Evolutionary conservation across 2,888 invertebrate species (phyloP), one percentile per base, ranked within the genome.

Genomic region (Ashinkailepas kermadecensis): DNA sequence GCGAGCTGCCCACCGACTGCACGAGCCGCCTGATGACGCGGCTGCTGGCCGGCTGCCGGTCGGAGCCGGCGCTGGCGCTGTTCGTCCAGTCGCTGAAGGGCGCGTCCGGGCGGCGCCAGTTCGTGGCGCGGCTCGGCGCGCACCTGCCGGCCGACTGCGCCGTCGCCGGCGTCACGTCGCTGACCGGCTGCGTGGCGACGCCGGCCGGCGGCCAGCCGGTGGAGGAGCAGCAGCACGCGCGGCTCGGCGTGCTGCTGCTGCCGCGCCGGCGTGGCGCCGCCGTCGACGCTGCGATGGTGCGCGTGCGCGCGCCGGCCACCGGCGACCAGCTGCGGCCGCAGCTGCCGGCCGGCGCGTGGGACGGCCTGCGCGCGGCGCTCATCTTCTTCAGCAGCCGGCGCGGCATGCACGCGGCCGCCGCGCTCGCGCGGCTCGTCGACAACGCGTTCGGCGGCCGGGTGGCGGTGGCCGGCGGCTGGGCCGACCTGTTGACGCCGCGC

Each of bases 391-490:
- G 23, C 58, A 12, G 12, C 23, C 57, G 78, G 12, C 57, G 58
- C 57, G 78, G 78, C 57, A 23, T 25, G 78, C 78, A 58, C 78
- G 21, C 57, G 11, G 78, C 78, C 4, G n/a, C n/a, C 2, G 57
- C 57, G n/a, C 4, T 78, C n/a, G 78, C 58, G 58, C 57, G 58
- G n/a, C 57, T 78, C 9, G 12, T 78, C 7, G 23, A 15, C 23
- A 10, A 8, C n/a, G n/a, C 23, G 57, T 58, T 58, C 58, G 78
- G 13, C 57, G 78, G 78, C 58, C 3, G 12, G 11, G 57, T 58
- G 78, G 78, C 78, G 78, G 54, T 78, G 78, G 78, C 78, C 78
- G 78, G 78, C 57, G 78, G 78, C 58, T 78, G 78, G 78, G 58
- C 23, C 13, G 78, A 78, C 78, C 57, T 78, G 58, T 0, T 58